Evolutionary conservation across 2,888 invertebrate species (phyloP), one percentile per base, ranked within the genome.

Genomic region (Pherbina coryleti): DNA sequence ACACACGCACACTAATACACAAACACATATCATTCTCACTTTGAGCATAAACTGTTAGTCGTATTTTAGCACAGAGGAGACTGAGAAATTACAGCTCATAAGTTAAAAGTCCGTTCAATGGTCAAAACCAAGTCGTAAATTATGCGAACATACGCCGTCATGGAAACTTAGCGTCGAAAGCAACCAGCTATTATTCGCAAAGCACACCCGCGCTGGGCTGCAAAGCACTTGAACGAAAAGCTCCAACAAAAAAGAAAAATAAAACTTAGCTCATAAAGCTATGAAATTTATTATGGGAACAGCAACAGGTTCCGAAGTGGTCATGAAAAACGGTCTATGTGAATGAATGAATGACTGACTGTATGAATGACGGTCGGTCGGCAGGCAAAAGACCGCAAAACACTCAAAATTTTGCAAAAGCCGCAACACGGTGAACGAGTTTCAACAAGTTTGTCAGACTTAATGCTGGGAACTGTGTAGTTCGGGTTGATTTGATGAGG

Each of bases 231-330:
- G n/a, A 34, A 9, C 31, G 14, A 34, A 37, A n/a, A n/a, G n/a
- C 9, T n/a, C 7, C 31, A 62, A 14, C 19, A 28, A 22, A 25
- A 9, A 28, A 5, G 22, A 55, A 62, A 62, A 62, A 62, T 14
- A 62, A 60, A 60, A 62, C 28, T 55, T 2, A 3, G n/a, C 55
- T 79, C 79, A 80, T 81, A 81, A 81, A 81, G 74, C 72, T 75
- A 67, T 77, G 57, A 79, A 79, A 82, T 82, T 81, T 82, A 82
- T 76, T 79, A 81, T 82, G 82, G 79, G 82, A 82, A 82, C 81
- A 78, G 79, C 80, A 81, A 79, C 81, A 82, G 81, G 82, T 80
- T 80, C 67, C 80, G 11, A 17, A n/a, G 28, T 22, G n/a, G 25
- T 44, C 44, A 55, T 37, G 37, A 19, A 60, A 9, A 19, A 44